Evolutionary conservation across 2,113 vertebrate genomes (phyloP), one percentile per base, ranked within the genome.

Genomic region (Oophaga pumilio): DNA sequence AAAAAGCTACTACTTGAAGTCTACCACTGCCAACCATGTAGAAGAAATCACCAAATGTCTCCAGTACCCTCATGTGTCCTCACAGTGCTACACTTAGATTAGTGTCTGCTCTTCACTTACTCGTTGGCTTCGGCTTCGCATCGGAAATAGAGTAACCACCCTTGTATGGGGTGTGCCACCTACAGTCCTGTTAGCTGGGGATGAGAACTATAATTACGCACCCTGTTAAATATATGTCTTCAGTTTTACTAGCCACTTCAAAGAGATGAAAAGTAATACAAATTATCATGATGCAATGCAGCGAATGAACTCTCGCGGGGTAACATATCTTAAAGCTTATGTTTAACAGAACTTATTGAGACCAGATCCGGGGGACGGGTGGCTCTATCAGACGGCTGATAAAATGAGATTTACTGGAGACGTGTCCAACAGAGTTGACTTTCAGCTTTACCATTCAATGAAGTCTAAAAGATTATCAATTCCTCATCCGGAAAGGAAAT

Each of bases 181-280:
- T 78, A 15, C 18, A 57, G 52, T 57, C 52, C 77, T 79, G 77
- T 79, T 79, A 79, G 77, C 28, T 79, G 56, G 77, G 56, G 52
- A 28, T 79, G 56, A 79, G 28, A n/a, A 79, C 77, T 79, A 79
- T 79, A 79, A 79, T 79, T 79, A 79, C 18, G 53, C 77, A 28
- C 77, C 77, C n/a, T 57, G 77, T 59, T 79, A 79, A 79, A 59
- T 79, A 79, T 79, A 59, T 28, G 52, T 79, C 26, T 28, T 8
- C 26, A 59, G 9, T 79, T 79, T 79, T 57, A 79, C 77, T 8
- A 57, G 77, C n/a, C 28, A 79, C 77, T 28, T 79, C 77, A 79
- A 79, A 79, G n/a, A 24, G 56, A 79, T 79, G 52, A 57, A 79
- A 79, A 28, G 77, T 15, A 79, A 20, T 53, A 24, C 20, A 28